Evolutionary conservation across 2,888 invertebrate genomes (phyloP), one percentile per base, ranked within the genome.

Genomic region (Harpalus rufipes): DNA sequence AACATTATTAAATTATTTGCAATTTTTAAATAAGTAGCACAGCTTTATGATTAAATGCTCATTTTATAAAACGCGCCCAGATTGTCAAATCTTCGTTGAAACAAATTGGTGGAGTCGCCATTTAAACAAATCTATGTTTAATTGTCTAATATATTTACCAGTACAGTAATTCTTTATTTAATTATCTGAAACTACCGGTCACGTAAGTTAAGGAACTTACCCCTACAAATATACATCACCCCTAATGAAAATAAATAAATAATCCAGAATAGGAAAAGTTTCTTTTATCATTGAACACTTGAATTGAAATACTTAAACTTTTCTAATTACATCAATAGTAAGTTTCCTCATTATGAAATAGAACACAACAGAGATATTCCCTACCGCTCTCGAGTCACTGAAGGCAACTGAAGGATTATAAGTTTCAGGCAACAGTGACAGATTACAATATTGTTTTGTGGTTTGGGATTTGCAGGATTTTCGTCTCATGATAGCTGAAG

Each of bases 361-460:
- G 44, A 8, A 51, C 8, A 8, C 44, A 8, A 12, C 44, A 51
- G 32, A 32, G 32, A 32, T 32, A 32, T 32, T 32, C 5, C 32
- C 32, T 5, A 32, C 32, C 32, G 5, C 0, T 32, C 32, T 4
- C 32, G 5, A 32, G 32, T 5, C 32, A 32, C 32, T 32, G 32
- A 32, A 32, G 32, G 10, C 44, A 51, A 63, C 63, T 21, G 63
- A 25, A 12, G 63, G 63, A 63, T 63, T 63, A 63, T 25, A 63
- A 63, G 63, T 63, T 63, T 12, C 18, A 21, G 25, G 25, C 1
- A 18, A 18, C 18, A 25, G 76, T 10, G 76, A 76, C 76, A 76
- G 76, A 39, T 76, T 41, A 76, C 16, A 56, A 44, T 76, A 76
- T 76, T 76, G 76, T 76, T 76, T 76, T 76, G 76, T 44, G 76